Evolutionary conservation across 1,140 invertebrate genomes (phyloP).

Genomic region (Spodoptera frugiperda): DNA sequence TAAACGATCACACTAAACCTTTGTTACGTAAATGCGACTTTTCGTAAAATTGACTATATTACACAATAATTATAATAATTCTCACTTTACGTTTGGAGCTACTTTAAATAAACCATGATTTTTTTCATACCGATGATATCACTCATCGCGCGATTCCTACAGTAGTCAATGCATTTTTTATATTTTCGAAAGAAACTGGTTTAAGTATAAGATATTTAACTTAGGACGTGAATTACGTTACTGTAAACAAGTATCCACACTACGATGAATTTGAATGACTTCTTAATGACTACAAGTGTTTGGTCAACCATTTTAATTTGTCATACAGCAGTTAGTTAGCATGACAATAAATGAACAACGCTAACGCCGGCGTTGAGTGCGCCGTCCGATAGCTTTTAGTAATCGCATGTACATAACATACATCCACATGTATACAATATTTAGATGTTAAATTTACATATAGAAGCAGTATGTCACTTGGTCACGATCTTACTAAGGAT

Average conservation of each 20-base stretch:
- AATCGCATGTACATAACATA: conserved; percentile 19
- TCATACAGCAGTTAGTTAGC: conserved; percentile 5
- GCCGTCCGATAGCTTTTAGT: not conserved
- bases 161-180: conserved; percentile 8
- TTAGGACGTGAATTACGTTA: conserved; percentile 11
- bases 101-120: conserved; percentile 41
- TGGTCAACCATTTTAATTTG: conserved; percentile 29
- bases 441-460: conserved; percentile 52
- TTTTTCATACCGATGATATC: conserved; percentile 10
- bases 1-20: not conserved
- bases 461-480: conserved; percentile 45
- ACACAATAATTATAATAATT: conserved; percentile 30
- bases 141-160: conserved; percentile 12
- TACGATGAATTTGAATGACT: conserved; percentile 31
- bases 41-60: conserved; percentile 16
- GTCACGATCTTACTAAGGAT: conserved; percentile 46
- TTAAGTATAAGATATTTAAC: conserved; percentile 17
- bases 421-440: conserved; percentile 45
- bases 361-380: not conserved
- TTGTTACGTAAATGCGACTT: conserved; percentile 18
- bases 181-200: not conserved
- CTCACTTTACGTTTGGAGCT: conserved; percentile 14
- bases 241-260: conserved; percentile 18
- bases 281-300: conserved; percentile 39
- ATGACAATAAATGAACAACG: conserved; percentile 14